These are phyloP conservation scores for Leptopilina clavipes DNA, from an alignment of 1,140 invertebrate species.

Conservation along the genomic window DNA sequence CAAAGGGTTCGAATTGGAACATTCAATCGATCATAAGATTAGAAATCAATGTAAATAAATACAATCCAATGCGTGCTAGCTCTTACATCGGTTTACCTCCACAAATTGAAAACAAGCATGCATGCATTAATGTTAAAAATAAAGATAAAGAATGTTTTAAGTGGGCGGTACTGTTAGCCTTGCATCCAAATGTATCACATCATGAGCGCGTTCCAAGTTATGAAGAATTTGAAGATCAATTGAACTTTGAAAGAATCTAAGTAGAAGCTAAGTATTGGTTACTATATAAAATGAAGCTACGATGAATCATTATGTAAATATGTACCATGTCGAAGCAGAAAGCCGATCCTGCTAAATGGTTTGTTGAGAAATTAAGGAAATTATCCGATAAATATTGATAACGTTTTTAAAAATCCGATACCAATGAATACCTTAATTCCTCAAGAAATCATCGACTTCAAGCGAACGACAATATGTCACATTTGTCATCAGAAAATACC, in stretches of 20 bases:
- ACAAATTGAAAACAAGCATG: background rate
- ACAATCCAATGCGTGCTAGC: conserved; percentile 33
- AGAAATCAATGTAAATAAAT: conserved; percentile 34
- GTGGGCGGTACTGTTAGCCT: conserved; percentile 10
- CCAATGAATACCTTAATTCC: background rate
- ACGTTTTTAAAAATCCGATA: background rate
- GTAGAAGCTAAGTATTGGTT: conserved; percentile 34
- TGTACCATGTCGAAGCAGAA: background rate
- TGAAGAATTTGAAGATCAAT: background rate
- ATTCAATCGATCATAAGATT: background rate
- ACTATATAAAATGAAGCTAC: conserved; percentile 40
- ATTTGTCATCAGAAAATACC: conserved; percentile 34
- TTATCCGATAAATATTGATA: background rate
- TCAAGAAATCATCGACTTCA: background rate
- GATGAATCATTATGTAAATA: conserved; percentile 36
- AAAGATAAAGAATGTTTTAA: conserved; percentile 16
- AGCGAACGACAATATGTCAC: background rate
- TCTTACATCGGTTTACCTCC: conserved; percentile 28
- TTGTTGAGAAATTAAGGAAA: background rate
- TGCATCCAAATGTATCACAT: background rate
- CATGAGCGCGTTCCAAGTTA: background rate
- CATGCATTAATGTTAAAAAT: conserved; percentile 3
- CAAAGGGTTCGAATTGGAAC: conserved; percentile 36
- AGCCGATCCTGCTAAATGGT: background rate
- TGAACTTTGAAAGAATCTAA: background rate